Conservation (phyloP, 2,888 invertebrate genomes). For the Tenodera sinensis region DNA sequence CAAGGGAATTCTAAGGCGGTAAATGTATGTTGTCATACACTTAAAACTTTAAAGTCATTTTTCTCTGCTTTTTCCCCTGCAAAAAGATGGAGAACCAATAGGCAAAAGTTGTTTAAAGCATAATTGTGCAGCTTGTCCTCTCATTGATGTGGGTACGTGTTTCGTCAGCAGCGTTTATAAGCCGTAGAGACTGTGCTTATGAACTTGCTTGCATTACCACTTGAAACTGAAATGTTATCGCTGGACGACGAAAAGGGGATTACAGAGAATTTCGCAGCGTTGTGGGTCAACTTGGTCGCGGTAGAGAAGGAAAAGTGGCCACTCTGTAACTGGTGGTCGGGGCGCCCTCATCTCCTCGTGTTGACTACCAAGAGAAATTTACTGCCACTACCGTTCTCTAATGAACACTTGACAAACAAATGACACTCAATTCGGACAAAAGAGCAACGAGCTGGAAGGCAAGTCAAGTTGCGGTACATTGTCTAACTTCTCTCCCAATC, state of each 20-base stretch:
- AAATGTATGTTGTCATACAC: too few species aligned
- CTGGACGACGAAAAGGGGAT: neutral
- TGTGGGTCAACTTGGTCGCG: neutral
- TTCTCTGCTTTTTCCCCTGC: too few species aligned
- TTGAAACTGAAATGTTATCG: neutral
- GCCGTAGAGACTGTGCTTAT: neutral
- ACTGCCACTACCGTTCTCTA: neutral
- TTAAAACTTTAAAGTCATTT: too few species aligned
- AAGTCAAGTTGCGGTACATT: neutral
- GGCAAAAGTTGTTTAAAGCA: too few species aligned
- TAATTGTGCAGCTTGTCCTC: neutral
- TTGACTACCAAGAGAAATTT: neutral
- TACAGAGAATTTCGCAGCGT: neutral
- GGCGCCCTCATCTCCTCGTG: neutral
- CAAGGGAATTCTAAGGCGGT: too few species aligned
- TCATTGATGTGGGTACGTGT: neutral
- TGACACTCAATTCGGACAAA: neutral
- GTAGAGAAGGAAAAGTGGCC: neutral
- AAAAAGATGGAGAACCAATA: too few species aligned
- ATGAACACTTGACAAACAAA: conserved; percentile 16
- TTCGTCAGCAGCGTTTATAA: neutral
- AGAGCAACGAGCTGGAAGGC: neutral
- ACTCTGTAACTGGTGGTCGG: neutral
- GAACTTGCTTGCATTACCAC: neutral
- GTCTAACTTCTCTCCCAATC: neutral